These are phyloP conservation scores for Calliphora vicina DNA, from an alignment of 1,140 invertebrate genomes.

Conservation along the genomic window DNA sequence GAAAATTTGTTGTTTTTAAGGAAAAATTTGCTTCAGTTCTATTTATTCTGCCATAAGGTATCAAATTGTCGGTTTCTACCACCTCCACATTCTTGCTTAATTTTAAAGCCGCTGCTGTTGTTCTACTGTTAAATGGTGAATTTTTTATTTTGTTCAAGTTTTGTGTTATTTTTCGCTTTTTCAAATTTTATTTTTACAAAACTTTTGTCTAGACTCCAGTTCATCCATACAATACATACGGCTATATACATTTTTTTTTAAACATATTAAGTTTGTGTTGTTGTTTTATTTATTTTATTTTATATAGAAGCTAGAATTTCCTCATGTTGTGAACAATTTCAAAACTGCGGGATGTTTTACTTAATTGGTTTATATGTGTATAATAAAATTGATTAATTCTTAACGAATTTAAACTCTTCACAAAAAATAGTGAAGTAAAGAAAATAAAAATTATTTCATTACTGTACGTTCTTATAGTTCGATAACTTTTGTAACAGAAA, in stretches of 20 bases:
- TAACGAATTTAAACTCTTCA: not conserved
- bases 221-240: not conserved
- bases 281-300: not conserved
- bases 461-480: no score
- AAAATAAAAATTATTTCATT: not conserved
- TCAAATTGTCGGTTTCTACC: no score
- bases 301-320: conserved; percentile 29
- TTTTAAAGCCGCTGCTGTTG: no score
- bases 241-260: no score
- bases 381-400: conserved; percentile 28
- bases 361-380: conserved; percentile 28
- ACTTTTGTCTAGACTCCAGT: not conserved
- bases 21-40: no score
- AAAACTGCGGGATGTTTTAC: conserved; percentile 31
- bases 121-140: conserved; percentile 1
- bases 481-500: no score
- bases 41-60: no score
- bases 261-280: not conserved
- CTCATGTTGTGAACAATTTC: conserved; percentile 35
- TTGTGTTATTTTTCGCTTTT: not conserved
- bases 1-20: no score
- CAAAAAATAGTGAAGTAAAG: not conserved
- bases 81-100: no score
- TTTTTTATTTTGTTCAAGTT: conserved; percentile 12
- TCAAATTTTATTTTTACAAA: not conserved